Percentiles rank a stretch among this genome's conserved stretches.
phyloP scores from a whole-genome alignment of 1,140 invertebrate species.

The Ceratosolen fusciceps region DNA sequence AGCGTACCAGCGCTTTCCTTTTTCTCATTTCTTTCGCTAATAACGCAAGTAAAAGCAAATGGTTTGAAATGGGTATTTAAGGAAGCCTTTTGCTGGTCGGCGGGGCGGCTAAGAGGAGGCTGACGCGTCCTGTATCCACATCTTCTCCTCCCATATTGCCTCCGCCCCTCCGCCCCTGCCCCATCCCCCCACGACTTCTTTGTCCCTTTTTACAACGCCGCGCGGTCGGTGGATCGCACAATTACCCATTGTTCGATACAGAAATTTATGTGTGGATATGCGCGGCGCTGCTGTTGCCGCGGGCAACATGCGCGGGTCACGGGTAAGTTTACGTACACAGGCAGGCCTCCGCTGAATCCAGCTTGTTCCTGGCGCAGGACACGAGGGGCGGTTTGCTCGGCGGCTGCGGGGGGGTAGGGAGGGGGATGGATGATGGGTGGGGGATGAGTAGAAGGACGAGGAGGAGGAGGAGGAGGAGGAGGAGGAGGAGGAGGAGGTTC shows the following conservation, averaged over 20 bases:
- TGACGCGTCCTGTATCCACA: slow-evolving; percentile 45
- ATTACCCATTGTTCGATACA: slow-evolving; percentile 72
- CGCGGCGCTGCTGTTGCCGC: slow-evolving; percentile 19
- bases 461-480: background rate
- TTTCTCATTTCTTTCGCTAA: no score
- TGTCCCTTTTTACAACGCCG: background rate
- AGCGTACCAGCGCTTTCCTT: no score
- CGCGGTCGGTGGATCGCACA: slow-evolving; percentile 63
- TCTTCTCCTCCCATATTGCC: slow-evolving; percentile 42
- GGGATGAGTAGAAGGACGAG: background rate
- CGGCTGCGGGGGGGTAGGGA: background rate
- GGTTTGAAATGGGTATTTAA: slow-evolving; percentile 20
- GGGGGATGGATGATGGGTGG: background rate
- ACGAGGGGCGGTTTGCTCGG: no score
- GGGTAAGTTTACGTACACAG: slow-evolving; percentile 54
- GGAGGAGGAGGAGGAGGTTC: slow-evolving; percentile 17
- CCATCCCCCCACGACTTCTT: no score
- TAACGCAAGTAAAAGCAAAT: no score
- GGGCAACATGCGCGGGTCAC: slow-evolving; percentile 50
- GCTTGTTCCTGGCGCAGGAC: no score
- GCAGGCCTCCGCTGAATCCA: slow-evolving; percentile 62
- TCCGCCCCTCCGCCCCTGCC: no score
- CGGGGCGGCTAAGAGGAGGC: slow-evolving; percentile 41
- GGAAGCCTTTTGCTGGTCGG: background rate
- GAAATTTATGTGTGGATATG: slow-evolving; percentile 71